A percentile compares a stretch with the other conserved stretches of the same genome.
Evolutionary conservation across 37 sponge, comb jelly and placozoan genomes (phyloP).

Genomic region (Amphimedon queenslandica): DNA sequence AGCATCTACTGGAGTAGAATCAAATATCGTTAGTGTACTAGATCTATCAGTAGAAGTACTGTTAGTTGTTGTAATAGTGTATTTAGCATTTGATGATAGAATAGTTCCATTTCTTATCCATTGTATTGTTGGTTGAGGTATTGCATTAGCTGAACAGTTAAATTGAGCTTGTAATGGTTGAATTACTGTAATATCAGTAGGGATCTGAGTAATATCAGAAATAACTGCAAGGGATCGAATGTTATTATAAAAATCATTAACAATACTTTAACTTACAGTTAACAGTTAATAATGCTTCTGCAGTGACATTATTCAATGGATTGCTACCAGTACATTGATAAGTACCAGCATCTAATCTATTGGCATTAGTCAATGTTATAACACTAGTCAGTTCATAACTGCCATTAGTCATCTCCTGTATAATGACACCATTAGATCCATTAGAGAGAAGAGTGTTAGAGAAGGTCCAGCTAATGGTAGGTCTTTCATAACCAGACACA

Average conservation of each 20-base stretch:
- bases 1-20: slow-evolving; percentile 15
- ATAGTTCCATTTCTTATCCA: slow-evolving; percentile 27
- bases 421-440: background rate
- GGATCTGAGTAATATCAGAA: slow-evolving; percentile 22
- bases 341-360: background rate
- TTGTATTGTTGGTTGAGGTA: slow-evolving; percentile 49
- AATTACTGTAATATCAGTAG: slow-evolving; percentile 13
- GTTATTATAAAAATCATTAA: background rate
- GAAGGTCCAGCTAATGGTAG: slow-evolving; percentile 13
- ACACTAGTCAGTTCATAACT: background rate
- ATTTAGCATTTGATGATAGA: background rate
- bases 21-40: slow-evolving; percentile 23
- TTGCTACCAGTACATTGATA: background rate
- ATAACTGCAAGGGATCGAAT: slow-evolving; percentile 19
- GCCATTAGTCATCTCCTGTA: background rate
- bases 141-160: slow-evolving; percentile 31
- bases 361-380: background rate
- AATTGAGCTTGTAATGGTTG: slow-evolving; percentile 16
- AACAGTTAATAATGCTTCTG: background rate
- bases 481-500: background rate
- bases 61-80: background rate
- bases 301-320: background rate
- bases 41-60: background rate
- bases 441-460: background rate
- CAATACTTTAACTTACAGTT: background rate